Conservation (phyloP, 2,888 invertebrate genomes). For the Hemithea aestivaria region DNA sequence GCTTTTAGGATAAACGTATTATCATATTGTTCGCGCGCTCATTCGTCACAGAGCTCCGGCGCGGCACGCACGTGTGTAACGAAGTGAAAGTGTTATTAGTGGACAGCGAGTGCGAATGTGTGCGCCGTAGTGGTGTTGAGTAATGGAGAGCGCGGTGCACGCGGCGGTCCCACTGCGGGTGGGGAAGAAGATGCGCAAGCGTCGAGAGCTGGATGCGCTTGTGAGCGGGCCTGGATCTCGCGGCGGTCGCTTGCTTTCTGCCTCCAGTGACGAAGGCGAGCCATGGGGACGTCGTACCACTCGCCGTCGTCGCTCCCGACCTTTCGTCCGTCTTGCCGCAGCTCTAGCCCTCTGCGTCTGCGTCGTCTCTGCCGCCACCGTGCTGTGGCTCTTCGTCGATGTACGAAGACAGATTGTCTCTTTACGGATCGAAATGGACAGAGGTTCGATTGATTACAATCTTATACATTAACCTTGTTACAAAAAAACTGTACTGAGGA, state of each 20-base stretch:
- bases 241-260: slow-evolving; percentile 79
- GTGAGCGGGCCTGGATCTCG: slow-evolving; percentile 76
- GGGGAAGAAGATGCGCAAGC: slow-evolving; percentile 87
- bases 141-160: slow-evolving; percentile 78
- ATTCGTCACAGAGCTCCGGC: slow-evolving; percentile 48
- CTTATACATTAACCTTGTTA: slow-evolving; percentile 2
- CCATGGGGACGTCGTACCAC: slow-evolving; percentile 68
- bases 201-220: slow-evolving; percentile 86
- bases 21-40: slow-evolving; percentile 32
- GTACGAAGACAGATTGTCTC: slow-evolving; percentile 82
- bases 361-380: slow-evolving; percentile 81
- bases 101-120: slow-evolving; percentile 49
- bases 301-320: slow-evolving; percentile 65
- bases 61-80: slow-evolving; percentile 42
- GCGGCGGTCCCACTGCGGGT: slow-evolving; percentile 82
- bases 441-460: slow-evolving; percentile 67
- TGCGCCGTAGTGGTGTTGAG: slow-evolving; percentile 58
- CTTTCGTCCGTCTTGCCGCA: slow-evolving; percentile 79
- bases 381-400: slow-evolving; percentile 84
- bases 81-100: slow-evolving; percentile 38
- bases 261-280: slow-evolving; percentile 80
- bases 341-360: slow-evolving; percentile 81
- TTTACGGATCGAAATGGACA: slow-evolving; percentile 81
- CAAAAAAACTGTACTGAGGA: neutral
- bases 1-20: slow-evolving; percentile 19